Base-by-base conservation (phyloP, 2,113 vertebrate species). In the Gambusia affinis region DNA sequence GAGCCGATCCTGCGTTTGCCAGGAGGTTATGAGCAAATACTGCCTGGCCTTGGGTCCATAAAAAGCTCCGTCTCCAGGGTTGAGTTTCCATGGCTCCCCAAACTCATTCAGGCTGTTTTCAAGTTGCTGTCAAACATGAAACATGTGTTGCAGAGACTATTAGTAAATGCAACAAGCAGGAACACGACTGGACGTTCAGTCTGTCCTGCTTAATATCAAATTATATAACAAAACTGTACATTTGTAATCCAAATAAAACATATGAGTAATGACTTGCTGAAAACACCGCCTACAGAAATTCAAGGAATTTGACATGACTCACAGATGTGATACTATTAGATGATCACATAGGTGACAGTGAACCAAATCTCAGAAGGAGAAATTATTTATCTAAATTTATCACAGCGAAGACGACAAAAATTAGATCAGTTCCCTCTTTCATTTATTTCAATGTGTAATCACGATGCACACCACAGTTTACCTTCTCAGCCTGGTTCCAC, bases 401-500 rank as follows among this genome's bases (percentile, higher is more conserved):
- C 11, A 15, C 15, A 42, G 61, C 8, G 0, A 30, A 15, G 3
- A 29, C 31, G 14, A 15, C 29, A 29, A 17, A 62, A 17, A 28
- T 62, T 27, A 62, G 14, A 62, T 3, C 61, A 22, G 47, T 42
- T 15, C 39, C 15, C 12, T 15, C 12, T 42, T 42, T 54, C 1
- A 29, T 62, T 2, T 29, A 39, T 61, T n/a, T 54, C 2, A 12
- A 10, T 4, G 28, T 30, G n/a, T n/a, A 12, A 60, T 51, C 42
- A 5, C 0, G 0, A 62, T 27, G 8, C 63, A 19, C 24, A 28
- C 28, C 24, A 28, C 12, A 8, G n/a, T 67, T 82, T 88, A 97
- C 98, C 97, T 96, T 96, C 87, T 99, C 98, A 8, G 98, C 97
- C 72, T 93, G 93, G 73, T 97, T 90, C 98, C 98, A 99, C 33